Evolutionary conservation across 2,113 vertebrate species (phyloP).

Genomic region (Sinocyclocheilus rhinocerous): DNA sequence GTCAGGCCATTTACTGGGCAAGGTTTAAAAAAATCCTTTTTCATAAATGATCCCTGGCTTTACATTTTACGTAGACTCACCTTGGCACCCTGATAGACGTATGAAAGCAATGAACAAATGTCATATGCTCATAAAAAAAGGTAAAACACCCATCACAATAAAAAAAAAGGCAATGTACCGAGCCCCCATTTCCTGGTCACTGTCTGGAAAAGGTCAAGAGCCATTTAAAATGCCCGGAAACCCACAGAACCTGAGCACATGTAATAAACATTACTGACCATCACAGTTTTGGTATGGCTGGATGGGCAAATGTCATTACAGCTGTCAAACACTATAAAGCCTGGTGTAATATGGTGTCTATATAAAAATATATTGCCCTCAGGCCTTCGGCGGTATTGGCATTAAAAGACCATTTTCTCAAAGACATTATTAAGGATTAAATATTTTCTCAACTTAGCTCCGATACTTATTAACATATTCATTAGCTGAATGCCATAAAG

Average conservation of each 20-base stretch:
- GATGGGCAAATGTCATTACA: constrained; percentile 58
- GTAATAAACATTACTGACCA: constrained; percentile 69
- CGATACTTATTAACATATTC: constrained; percentile 24
- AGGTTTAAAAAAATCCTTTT: constrained; percentile 13
- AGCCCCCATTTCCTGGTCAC: constrained; percentile 58
- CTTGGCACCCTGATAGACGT: constrained; percentile 48
- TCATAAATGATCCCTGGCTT: constrained; percentile 37
- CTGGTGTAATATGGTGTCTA: constrained; percentile 52
- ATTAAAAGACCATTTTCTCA: constrained; percentile 47
- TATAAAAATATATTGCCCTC: constrained; percentile 51
- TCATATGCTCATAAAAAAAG: constrained; percentile 69
- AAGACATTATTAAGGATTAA: constrained; percentile 43
- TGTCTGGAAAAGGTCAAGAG: constrained; percentile 70
- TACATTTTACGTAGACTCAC: constrained; percentile 47
- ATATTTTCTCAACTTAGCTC: constrained; percentile 31
- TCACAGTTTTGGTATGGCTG: constrained; percentile 52
- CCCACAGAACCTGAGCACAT: constrained; percentile 58
- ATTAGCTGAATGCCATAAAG: constrained; percentile 22
- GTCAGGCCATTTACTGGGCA: neutral
- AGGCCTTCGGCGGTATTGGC: constrained; percentile 24
- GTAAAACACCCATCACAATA: constrained; percentile 62
- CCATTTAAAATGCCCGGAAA: constrained; percentile 61
- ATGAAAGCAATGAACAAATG: constrained; percentile 64
- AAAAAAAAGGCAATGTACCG: constrained; percentile 62
- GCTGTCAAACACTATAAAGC: constrained; percentile 53